phyloP scores from a whole-genome alignment of 2,797 vertebrate species.

The Graptemys geographica region DNA sequence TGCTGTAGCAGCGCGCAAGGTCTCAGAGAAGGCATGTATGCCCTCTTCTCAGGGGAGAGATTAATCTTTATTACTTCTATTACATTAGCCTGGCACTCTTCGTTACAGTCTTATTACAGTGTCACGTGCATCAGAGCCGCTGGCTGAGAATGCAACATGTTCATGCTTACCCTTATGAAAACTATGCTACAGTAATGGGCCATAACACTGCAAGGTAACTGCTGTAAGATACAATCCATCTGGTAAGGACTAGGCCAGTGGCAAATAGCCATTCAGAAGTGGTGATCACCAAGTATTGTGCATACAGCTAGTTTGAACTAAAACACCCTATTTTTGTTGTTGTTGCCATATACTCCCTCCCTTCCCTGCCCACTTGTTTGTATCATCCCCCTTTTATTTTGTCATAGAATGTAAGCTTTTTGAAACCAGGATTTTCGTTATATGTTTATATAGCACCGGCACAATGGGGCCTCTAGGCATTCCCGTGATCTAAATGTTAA shows the following conservation, averaged over 20 bases:
- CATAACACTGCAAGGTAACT: neutral
- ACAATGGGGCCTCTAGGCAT: neutral
- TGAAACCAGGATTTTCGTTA: neutral
- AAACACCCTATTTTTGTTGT: fast-evolving
- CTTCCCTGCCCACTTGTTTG: neutral
- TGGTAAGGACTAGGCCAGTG: neutral
- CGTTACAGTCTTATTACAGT: neutral
- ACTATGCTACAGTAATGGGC: neutral
- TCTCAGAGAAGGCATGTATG: constrained; percentile 39
- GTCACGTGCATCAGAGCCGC: neutral
- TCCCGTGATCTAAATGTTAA: neutral
- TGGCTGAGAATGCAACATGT: neutral
- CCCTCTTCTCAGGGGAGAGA: constrained; percentile 49
- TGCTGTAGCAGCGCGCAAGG: neutral
- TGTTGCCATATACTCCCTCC: neutral
- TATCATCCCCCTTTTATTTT: fast-evolving
- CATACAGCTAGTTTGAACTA: neutral
- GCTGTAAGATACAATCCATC: neutral
- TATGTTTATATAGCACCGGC: neutral
- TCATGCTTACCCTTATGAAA: neutral
- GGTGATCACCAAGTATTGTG: fast-evolving
- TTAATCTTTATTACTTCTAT: constrained; percentile 59
- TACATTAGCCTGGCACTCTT: constrained; percentile 34
- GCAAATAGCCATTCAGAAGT: neutral
- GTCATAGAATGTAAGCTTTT: neutral